Conservation (phyloP, 2,797 vertebrate species). For the Lophotriccus pileatus region DNA sequence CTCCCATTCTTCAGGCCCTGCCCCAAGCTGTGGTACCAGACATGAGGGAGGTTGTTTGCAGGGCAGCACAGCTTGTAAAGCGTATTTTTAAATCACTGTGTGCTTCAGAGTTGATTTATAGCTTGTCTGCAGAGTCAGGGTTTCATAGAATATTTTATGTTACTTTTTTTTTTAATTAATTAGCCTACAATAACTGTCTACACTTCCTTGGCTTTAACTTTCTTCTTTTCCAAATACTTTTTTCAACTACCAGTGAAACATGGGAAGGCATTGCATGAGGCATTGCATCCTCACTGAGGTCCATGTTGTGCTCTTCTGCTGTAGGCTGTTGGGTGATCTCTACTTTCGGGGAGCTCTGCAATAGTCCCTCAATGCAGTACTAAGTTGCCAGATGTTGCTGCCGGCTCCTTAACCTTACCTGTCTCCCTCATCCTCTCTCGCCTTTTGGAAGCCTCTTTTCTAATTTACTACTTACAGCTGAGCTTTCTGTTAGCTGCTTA, state of each 20-base stretch:
- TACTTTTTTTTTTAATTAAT: not conserved
- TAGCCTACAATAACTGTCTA: not conserved
- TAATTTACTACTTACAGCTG: not conserved
- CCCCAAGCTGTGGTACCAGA: not conserved
- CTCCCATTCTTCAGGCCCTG: not conserved
- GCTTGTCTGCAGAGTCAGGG: not conserved
- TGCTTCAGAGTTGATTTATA: not conserved
- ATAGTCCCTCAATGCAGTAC: not conserved
- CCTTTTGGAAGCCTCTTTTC: not conserved
- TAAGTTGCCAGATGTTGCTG: not conserved
- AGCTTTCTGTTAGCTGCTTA: not conserved
- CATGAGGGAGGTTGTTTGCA: not conserved
- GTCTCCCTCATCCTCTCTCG: not conserved
- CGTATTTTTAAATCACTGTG: not conserved
- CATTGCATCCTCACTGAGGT: not conserved
- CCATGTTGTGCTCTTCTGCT: not conserved
- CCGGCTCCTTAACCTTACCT: not conserved
- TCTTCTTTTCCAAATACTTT: not conserved
- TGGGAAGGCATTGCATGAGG: not conserved
- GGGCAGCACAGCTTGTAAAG: not conserved
- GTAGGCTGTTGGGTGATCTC: not conserved
- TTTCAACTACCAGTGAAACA: rapidly evolving
- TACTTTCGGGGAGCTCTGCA: not conserved
- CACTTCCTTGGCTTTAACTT: not conserved
- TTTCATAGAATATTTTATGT: not conserved